Evolutionary conservation across 1,140 invertebrate genomes (phyloP).

Genomic region (Bacillus rossius): DNA sequence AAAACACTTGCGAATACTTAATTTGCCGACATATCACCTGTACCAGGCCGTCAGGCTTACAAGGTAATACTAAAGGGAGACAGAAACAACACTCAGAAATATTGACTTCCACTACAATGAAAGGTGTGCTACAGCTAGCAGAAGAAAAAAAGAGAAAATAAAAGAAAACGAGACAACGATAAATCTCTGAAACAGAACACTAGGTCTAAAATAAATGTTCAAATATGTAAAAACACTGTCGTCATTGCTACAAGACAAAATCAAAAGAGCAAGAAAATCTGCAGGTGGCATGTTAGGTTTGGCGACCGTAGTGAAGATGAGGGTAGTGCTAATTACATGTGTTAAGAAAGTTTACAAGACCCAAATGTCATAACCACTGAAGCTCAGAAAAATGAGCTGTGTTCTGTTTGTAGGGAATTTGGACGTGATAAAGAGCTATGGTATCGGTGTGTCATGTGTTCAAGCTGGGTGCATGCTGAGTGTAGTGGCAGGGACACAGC

Average conservation of each 20-base stretch:
- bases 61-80: background rate
- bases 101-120: background rate
- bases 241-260: too few species aligned
- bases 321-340: too few species aligned
- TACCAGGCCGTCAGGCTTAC: background rate
- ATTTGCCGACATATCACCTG: background rate
- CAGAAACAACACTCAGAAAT: background rate
- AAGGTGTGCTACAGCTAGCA: background rate
- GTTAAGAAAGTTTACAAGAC: background rate
- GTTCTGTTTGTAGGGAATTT: conserved; percentile 5
- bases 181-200: too few species aligned
- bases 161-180: too few species aligned
- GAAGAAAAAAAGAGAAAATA: background rate
- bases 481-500: background rate
- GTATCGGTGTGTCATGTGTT: background rate
- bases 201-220: too few species aligned
- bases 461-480: background rate
- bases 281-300: too few species aligned
- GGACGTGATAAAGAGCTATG: background rate
- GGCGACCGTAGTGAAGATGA: too few species aligned
- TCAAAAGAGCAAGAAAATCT: too few species aligned
- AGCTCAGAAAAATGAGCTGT: background rate
- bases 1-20: background rate
- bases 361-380: too few species aligned
- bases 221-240: too few species aligned